These are phyloP conservation scores for Burhinus oedicnemus DNA, from an alignment of 2,113 vertebrate species.

Conservation along the genomic window DNA sequence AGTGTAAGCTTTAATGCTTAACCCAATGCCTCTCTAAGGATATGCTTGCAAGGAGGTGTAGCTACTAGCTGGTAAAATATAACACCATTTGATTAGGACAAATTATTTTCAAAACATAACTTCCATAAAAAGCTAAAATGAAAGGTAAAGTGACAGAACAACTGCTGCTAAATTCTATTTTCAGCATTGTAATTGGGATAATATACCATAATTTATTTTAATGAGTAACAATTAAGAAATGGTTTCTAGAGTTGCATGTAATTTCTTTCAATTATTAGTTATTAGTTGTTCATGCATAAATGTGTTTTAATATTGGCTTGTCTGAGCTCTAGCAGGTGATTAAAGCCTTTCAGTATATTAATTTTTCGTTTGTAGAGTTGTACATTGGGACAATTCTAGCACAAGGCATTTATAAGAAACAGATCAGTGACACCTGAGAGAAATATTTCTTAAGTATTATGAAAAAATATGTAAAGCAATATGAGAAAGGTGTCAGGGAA, in stretches of 20 bases:
- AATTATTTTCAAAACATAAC: conserved; percentile 64
- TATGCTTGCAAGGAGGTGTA: conserved; percentile 24
- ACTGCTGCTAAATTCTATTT: conserved; percentile 78
- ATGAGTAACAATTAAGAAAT: conserved; percentile 80
- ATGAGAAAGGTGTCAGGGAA: conserved; percentile 7
- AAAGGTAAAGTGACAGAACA: conserved; percentile 73
- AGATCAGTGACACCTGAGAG: not conserved
- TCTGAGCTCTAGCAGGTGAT: conserved; percentile 50
- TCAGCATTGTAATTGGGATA: conserved; percentile 75
- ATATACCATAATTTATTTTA: conserved; percentile 78
- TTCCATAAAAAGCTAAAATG: conserved; percentile 58
- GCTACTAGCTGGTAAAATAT: conserved; percentile 32
- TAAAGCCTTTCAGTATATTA: conserved; percentile 43
- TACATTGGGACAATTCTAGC: not conserved
- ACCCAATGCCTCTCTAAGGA: conserved; percentile 24
- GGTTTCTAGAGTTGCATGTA: conserved; percentile 68
- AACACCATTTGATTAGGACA: conserved; percentile 44
- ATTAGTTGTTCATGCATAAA: conserved; percentile 75
- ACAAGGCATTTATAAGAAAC: not conserved
- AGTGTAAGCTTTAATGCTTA: conserved; percentile 12
- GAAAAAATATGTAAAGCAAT: not conserved
- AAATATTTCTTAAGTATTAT: not conserved
- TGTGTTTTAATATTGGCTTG: conserved; percentile 72
- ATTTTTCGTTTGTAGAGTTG: not conserved
- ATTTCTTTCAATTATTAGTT: conserved; percentile 81